These are phyloP conservation scores for Xerus rutilus DNA, from an alignment of 2,797 vertebrate genomes.

Conservation along the genomic window DNA sequence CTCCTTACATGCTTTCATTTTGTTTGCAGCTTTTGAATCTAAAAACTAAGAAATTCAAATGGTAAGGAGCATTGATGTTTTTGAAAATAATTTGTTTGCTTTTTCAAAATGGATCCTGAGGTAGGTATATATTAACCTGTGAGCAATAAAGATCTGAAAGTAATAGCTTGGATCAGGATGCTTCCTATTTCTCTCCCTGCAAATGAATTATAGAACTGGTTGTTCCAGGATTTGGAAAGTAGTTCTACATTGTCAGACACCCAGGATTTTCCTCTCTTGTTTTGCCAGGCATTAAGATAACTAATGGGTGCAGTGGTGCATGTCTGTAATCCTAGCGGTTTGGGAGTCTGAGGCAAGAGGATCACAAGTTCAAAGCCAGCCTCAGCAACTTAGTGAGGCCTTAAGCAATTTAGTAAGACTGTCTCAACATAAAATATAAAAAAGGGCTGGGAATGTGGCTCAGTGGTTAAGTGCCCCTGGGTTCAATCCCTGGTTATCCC, in stretches of 20 bases:
- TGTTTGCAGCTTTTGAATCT: not conserved
- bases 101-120: not conserved
- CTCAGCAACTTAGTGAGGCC: no score
- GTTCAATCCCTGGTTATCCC: no score
- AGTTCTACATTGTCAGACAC: not conserved
- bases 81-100: not conserved
- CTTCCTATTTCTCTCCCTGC: not conserved
- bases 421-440: no score
- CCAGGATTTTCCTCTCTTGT: not conserved
- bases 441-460: no score
- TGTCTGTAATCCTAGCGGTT: no score
- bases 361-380: no score
- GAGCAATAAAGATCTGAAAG: constrained; percentile 11
- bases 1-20: not conserved
- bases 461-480: no score
- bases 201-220: not conserved
- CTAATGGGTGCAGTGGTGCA: no score
- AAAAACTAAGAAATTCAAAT: constrained; percentile 42
- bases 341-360: no score
- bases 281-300: no score
- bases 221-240: not conserved
- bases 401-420: no score
- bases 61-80: not conserved
- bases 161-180: not conserved
- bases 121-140: not conserved